These are phyloP conservation scores for Pseudachorutes palmiensis DNA, from an alignment of 1,140 invertebrate species.

Conservation along the genomic window DNA sequence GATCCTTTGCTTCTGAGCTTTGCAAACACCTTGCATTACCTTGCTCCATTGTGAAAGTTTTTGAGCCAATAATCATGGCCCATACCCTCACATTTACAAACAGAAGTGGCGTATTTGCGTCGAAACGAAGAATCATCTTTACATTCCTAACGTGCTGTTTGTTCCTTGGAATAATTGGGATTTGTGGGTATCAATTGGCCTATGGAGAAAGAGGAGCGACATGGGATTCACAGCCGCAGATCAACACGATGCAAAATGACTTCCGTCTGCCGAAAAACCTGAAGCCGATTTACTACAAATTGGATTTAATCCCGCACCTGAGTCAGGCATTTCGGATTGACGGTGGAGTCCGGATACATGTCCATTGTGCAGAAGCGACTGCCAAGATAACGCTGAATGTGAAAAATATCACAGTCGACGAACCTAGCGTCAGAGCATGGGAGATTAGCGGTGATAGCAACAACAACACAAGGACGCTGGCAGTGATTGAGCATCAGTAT, in stretches of 20 bases:
- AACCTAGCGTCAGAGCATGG: slow-evolving; percentile 43
- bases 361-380: slow-evolving; percentile 57
- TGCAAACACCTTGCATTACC: no score
- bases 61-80: neutral
- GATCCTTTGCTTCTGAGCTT: no score
- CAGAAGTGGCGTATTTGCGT: neutral
- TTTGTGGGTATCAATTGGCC: neutral
- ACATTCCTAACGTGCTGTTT: neutral
- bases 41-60: neutral
- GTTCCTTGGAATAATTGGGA: neutral
- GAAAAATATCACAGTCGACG: slow-evolving; percentile 55
- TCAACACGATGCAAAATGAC: neutral
- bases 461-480: neutral
- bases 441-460: neutral
- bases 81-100: slow-evolving; percentile 2
- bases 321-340: slow-evolving; percentile 56
- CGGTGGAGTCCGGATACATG: slow-evolving; percentile 58
- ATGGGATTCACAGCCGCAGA: neutral
- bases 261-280: slow-evolving; percentile 57
- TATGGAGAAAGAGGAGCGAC: neutral
- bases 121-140: neutral
- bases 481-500: slow-evolving; percentile 13
- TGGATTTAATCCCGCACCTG: slow-evolving; percentile 61
- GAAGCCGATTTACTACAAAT: slow-evolving; percentile 56
- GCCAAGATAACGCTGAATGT: slow-evolving; percentile 66